A percentile compares a stretch with the other conserved stretches of the same genome.
These are phyloP conservation scores for Microtus oregoni DNA, from an alignment of 2,113 vertebrate genomes.

Conservation along the genomic window DNA sequence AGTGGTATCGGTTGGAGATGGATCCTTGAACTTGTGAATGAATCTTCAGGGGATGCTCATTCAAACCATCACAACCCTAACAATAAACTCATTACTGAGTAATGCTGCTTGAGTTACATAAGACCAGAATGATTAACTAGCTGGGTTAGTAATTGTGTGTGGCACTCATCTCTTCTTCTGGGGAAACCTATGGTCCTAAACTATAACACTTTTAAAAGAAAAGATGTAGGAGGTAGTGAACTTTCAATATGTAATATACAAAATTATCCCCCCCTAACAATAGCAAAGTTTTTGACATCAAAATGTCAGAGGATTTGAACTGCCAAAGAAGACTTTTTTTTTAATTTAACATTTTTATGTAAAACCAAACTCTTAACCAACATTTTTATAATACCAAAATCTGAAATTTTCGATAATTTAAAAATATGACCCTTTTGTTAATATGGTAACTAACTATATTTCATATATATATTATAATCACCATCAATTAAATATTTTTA, in stretches of 20 bases:
- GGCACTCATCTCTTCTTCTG: neutral
- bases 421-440: neutral
- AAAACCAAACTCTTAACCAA: neutral
- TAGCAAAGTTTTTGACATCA: neutral
- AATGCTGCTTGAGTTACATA: neutral
- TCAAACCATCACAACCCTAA: neutral
- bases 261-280: neutral
- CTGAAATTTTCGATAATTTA: neutral
- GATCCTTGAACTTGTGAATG: neutral
- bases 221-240: neutral
- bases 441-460: neutral
- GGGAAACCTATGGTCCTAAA: neutral
- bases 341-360: neutral
- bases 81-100: neutral
- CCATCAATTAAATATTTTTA: too few relatives aligned
- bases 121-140: constrained; percentile 38
- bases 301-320: neutral
- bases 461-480: too few relatives aligned
- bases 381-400: neutral
- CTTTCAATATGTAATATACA: neutral
- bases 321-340: neutral
- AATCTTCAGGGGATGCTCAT: neutral
- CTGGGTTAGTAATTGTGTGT: neutral
- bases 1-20: neutral
- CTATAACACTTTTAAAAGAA: neutral